A percentile compares a stretch with the other conserved stretches of the same genome.
Evolutionary conservation across 2,113 vertebrate species (phyloP).

Genomic region (Nicator chloris): DNA sequence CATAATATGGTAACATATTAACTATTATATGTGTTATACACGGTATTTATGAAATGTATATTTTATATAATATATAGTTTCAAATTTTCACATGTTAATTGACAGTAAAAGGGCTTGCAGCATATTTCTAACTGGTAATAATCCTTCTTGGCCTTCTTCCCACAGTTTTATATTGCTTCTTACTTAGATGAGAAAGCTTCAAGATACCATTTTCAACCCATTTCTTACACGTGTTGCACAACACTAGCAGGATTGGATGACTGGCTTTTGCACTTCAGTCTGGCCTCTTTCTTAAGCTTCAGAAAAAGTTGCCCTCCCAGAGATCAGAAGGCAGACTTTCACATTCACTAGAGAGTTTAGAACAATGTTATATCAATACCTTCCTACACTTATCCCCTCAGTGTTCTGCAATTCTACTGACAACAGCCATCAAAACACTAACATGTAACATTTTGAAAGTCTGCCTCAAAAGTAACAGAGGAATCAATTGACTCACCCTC

Average conservation of each 20-base stretch:
- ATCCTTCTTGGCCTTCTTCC: not conserved
- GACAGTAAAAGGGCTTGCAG: not conserved
- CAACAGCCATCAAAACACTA: not conserved
- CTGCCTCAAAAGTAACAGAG: not conserved
- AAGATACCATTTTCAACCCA: not conserved
- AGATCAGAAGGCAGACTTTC: not conserved
- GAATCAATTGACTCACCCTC: not conserved
- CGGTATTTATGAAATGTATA: not conserved
- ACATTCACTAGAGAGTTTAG: not conserved
- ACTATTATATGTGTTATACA: rapidly evolving
- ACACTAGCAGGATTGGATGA: not conserved
- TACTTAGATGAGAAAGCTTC: not conserved
- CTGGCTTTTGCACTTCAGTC: not conserved
- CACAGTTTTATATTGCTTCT: not conserved
- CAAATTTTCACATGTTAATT: not conserved
- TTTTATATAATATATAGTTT: not conserved
- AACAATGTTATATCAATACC: not conserved
- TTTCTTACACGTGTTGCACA: not conserved
- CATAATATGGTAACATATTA: not conserved
- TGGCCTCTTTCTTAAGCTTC: not conserved
- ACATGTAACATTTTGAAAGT: not conserved
- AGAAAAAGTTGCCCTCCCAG: not conserved
- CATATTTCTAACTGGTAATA: not conserved
- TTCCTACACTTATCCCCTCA: not conserved
- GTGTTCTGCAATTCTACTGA: not conserved